phyloP scores from a whole-genome alignment of 2,797 vertebrate genomes.

The Acridotheres tristis region DNA sequence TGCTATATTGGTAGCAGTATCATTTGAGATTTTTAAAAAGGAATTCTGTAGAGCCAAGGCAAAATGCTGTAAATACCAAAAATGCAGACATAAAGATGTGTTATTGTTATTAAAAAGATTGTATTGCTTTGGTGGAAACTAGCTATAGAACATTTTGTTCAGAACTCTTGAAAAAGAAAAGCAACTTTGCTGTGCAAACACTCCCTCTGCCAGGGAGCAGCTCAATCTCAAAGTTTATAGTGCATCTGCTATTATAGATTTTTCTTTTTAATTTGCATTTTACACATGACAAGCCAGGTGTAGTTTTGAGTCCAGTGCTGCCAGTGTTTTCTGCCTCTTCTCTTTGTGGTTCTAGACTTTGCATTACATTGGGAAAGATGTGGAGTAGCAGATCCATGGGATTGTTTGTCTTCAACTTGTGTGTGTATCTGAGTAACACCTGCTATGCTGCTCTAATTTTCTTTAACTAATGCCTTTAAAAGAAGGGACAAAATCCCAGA shows the following conservation, averaged over 20 bases:
- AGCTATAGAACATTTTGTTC: not conserved
- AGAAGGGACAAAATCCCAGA: not conserved
- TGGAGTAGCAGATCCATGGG: not conserved
- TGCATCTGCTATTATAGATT: not conserved
- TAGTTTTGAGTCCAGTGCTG: not conserved
- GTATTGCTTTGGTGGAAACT: not conserved
- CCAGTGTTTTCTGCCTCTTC: not conserved
- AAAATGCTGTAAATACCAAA: not conserved
- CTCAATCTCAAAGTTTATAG: not conserved
- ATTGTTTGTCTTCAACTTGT: not conserved
- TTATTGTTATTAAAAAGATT: not conserved
- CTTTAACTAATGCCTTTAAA: not conserved
- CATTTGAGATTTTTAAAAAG: not conserved
- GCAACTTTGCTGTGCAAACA: not conserved
- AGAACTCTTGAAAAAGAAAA: not conserved
- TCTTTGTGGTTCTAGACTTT: not conserved
- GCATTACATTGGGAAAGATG: rapidly evolving
- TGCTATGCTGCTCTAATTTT: not conserved
- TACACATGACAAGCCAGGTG: not conserved
- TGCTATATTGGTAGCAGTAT: not conserved
- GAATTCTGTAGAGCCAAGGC: not conserved
- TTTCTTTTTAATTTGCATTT: not conserved
- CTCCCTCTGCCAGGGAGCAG: not conserved
- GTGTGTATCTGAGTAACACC: not conserved
- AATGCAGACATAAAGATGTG: not conserved